phyloP scores from a whole-genome alignment of 2,888 invertebrate genomes.

The Timema podura region DNA sequence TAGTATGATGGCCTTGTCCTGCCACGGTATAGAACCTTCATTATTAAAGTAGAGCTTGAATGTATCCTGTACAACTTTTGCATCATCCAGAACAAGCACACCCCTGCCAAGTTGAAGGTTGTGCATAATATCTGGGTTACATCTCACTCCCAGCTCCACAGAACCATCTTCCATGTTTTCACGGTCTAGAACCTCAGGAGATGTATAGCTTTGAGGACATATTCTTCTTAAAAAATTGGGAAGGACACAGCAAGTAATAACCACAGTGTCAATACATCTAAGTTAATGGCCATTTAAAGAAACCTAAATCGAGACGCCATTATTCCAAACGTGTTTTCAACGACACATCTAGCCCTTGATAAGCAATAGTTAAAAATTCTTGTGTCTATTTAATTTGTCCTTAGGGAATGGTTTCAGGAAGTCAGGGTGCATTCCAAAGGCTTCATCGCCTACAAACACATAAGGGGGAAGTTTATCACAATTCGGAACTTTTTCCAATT shows the following conservation, averaged over 20 bases:
- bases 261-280: conserved; percentile 18
- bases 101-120: conserved; percentile 24
- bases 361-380: background rate
- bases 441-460: conserved; percentile 33
- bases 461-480: conserved; percentile 28
- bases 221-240: conserved; percentile 20
- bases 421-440: conserved; percentile 26
- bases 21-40: conserved; percentile 29
- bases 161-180: conserved; percentile 22
- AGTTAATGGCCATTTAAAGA: too few species aligned
- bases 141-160: conserved; percentile 22
- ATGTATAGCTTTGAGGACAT: conserved; percentile 13
- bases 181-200: conserved; percentile 21
- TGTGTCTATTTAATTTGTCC: background rate
- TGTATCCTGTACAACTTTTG: conserved; percentile 19
- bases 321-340: conserved; percentile 23
- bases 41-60: conserved; percentile 29
- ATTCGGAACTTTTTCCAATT: background rate
- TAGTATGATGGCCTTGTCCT: conserved; percentile 26
- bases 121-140: too few species aligned
- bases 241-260: conserved; percentile 17
- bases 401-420: conserved; percentile 27
- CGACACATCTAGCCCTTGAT: conserved; percentile 19
- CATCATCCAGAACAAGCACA: conserved; percentile 21
- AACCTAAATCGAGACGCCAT: too few species aligned